Percentiles rank a stretch among this genome's conserved stretches.
Evolutionary conservation across 2,797 vertebrate species (phyloP).

Genomic region (Chiloscyllium punctatum): DNA sequence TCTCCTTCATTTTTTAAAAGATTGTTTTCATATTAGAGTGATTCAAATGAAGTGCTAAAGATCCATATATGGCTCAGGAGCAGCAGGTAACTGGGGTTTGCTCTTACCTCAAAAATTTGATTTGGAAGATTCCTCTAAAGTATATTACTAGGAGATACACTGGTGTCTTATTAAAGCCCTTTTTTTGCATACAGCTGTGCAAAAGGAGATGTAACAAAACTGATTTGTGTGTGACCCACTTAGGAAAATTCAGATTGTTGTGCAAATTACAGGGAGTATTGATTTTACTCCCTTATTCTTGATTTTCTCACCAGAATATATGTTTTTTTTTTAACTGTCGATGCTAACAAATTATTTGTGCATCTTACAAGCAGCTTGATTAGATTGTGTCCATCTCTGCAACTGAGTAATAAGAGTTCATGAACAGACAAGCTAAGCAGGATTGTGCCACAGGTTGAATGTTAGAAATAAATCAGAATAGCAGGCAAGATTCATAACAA

Average conservation of each 20-base stretch:
- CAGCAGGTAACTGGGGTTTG: no score
- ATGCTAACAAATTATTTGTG: not conserved
- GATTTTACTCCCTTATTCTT: not conserved
- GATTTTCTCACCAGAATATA: not conserved
- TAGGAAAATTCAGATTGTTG: not conserved
- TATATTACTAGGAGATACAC: not conserved
- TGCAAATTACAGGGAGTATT: not conserved
- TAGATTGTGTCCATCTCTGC: not conserved
- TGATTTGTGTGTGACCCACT: not conserved
- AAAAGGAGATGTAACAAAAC: not conserved
- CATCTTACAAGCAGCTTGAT: not conserved
- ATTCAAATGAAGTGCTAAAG: not conserved
- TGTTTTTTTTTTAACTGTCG: not conserved
- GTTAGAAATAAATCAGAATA: not conserved
- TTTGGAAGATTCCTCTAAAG: not conserved
- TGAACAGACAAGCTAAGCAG: not conserved
- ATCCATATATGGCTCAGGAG: not conserved
- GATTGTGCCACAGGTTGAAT: not conserved
- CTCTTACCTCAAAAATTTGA: not conserved
- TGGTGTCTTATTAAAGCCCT: not conserved
- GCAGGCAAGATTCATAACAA: not conserved
- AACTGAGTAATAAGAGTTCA: not conserved
- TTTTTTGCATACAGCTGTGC: not conserved
- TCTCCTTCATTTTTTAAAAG: no score
- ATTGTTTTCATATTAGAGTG: no score